Percentiles rank a stretch among this genome's conserved stretches.
These are phyloP conservation scores for Listronotus oregonensis DNA, from an alignment of 1,140 invertebrate genomes.

Conservation along the genomic window DNA sequence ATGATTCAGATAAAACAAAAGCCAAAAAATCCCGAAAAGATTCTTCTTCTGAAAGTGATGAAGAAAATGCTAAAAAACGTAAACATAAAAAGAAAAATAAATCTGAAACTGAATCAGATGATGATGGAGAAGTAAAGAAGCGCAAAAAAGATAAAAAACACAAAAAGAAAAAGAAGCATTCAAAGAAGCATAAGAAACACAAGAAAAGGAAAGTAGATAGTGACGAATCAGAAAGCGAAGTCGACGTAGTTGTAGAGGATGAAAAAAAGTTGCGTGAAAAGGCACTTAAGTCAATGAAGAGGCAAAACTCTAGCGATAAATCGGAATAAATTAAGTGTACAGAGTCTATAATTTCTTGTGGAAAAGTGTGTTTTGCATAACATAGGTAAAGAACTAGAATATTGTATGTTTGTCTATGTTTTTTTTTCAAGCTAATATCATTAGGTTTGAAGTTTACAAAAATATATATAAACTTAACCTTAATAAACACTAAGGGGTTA, in stretches of 20 bases:
- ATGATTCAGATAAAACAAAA: slow-evolving; percentile 55
- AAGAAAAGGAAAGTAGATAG: slow-evolving; percentile 69
- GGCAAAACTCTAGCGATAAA: slow-evolving; percentile 55
- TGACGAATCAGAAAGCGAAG: slow-evolving; percentile 65
- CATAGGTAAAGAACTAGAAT: no score
- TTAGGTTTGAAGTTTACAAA: no score
- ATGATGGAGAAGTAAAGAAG: slow-evolving; percentile 71
- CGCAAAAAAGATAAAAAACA: slow-evolving; percentile 73
- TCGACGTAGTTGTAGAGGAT: slow-evolving; percentile 73
- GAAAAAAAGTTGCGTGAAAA: slow-evolving; percentile 87
- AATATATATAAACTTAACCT: no score
- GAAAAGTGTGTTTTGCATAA: no score
- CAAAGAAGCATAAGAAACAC: slow-evolving; percentile 70
- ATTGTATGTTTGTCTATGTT: no score
- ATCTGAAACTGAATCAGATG: slow-evolving; percentile 60
- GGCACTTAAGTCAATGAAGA: slow-evolving; percentile 77
- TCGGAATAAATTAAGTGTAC: slow-evolving; percentile 40
- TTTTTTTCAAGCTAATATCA: no score
- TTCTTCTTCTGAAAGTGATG: slow-evolving; percentile 69
- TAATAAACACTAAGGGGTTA: no score
- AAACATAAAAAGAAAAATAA: slow-evolving; percentile 52
- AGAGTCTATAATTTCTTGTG: no score
- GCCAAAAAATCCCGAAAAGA: slow-evolving; percentile 73
- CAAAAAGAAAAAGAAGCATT: slow-evolving; percentile 72
- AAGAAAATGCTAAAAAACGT: slow-evolving; percentile 52